A percentile compares a stretch with the other conserved stretches of the same genome.
Conservation (phyloP, 1,140 invertebrate species). For the Elymnias hypermnestra region DNA sequence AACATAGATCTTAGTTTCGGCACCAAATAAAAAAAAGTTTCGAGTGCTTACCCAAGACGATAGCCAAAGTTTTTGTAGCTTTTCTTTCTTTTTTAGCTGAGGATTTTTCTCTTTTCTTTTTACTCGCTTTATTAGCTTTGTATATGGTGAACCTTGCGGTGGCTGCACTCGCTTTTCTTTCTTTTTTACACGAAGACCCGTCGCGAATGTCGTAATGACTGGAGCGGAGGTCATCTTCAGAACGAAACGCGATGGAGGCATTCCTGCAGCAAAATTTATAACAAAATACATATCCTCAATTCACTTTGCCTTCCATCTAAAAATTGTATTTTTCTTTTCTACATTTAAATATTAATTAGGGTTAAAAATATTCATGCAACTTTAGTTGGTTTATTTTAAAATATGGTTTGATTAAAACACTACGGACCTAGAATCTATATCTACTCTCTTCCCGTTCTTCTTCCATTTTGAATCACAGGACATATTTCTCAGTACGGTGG, state of each 20-base stretch:
- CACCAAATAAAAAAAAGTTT: too few species aligned
- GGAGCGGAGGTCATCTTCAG: constrained; percentile 64
- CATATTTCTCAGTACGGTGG: constrained; percentile 56
- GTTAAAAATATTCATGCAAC: too few species aligned
- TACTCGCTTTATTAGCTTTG: constrained; percentile 95
- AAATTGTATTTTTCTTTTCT: too few species aligned
- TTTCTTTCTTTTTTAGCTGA: constrained; percentile 97
- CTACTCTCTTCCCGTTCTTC: constrained; percentile 57
- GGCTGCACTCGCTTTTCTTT: constrained; percentile 79
- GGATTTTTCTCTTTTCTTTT: constrained; percentile 95
- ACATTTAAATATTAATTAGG: too few species aligned
- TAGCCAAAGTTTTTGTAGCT: constrained; percentile 99
- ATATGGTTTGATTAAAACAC: too few species aligned
- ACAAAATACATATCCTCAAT: too few species aligned
- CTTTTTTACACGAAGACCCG: constrained; percentile 78
- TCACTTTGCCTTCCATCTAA: too few species aligned
- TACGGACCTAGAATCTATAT: constrained; percentile 54
- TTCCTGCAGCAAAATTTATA: constrained; percentile 45
- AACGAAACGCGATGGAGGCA: constrained; percentile 70
- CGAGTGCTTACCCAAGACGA: constrained; percentile 98
- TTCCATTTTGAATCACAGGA: constrained; percentile 50
- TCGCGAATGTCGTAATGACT: constrained; percentile 55
- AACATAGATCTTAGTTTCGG: too few species aligned
- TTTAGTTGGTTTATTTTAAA: too few species aligned
- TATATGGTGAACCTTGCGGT: constrained; percentile 92